Evolutionary conservation across 2,888 invertebrate genomes (phyloP).

Genomic region (Tryphoninae sp.): DNA sequence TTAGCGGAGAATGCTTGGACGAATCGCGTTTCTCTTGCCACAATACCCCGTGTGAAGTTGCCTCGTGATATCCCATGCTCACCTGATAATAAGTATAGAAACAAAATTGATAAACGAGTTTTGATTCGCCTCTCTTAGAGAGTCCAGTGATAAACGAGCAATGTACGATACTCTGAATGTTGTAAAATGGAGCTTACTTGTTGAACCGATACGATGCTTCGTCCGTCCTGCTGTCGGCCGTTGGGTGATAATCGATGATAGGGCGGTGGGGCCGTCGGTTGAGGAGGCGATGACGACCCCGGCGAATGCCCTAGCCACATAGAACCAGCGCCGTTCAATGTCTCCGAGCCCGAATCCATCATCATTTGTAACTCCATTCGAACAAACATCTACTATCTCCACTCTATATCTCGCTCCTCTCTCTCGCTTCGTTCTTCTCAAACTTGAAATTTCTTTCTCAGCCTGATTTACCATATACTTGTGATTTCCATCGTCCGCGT

Average conservation of each 20-base stretch:
- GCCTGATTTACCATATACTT: neutral
- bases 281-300: slow-evolving; percentile 52
- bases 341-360: slow-evolving; percentile 77
- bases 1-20: slow-evolving; percentile 70
- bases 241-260: slow-evolving; percentile 77
- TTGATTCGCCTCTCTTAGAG: too few species aligned
- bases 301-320: slow-evolving; percentile 74
- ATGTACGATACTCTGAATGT: neutral
- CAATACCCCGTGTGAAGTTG: slow-evolving; percentile 69
- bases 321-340: slow-evolving; percentile 71
- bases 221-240: slow-evolving; percentile 73
- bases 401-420: neutral
- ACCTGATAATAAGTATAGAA: slow-evolving; percentile 65
- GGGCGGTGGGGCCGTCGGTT: slow-evolving; percentile 71
- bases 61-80: slow-evolving; percentile 75
- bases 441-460: slow-evolving; percentile 7
- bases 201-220: slow-evolving; percentile 72
- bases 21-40: slow-evolving; percentile 78
- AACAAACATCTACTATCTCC: slow-evolving; percentile 18
- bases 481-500: neutral
- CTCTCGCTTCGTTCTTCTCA: neutral
- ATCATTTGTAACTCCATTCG: slow-evolving; percentile 77
- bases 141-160: neutral
- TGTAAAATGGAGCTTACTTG: slow-evolving; percentile 73
- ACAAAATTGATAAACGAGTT: neutral